Base-by-base conservation (phyloP, 2,888 invertebrate species). In the Hermaeophaga mercurialis region DNA sequence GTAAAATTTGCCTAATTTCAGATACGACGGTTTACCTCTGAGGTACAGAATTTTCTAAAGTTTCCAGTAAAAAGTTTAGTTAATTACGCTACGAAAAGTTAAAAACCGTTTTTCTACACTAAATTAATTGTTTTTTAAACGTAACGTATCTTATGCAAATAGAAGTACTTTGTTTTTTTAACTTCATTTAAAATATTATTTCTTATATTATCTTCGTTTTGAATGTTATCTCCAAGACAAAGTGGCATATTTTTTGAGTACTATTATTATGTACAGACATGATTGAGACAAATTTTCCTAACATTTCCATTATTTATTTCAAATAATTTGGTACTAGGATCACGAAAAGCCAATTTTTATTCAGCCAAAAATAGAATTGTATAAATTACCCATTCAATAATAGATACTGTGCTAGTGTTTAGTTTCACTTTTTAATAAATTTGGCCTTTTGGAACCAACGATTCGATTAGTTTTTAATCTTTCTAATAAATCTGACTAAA, bases 251-350 rank as follows among this genome's bases (percentile, higher is more conserved):
- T 31, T 31, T 31, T 31, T 31, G 6, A 38, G 38, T 39, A 39
- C 49, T 18, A 38, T 49, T 39, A 47, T 34, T 47, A 36, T 47
- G 47, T 47, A 9, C 28, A 47, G 39, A 49, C 49, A 48, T 48
- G 38, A 48, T 34, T 49, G 49, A 28, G 7, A 26, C 26, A 49
- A 49, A 49, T 26, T 49, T 39, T 49, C 26, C 49, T 31, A 31
- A 38, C 36, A 38, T 14, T 48, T 48, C 38, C 36, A 48, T 48
- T 36, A 48, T 48, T 48, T 2, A 36, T 48, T 48, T 48, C 36
- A 38, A 48, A 48, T 47, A 47, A 22, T 22, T 47, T 47, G 34
- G 18, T 47, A 34, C 34, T 19, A 47, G 34, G 12, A 18, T 14
- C 34, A 24, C 39, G 28, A 26, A 38, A 36, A 7, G 48, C 26